Conservation (phyloP, 2,113 vertebrate genomes). For the Speoplatyrhinus poulsoni region DNA sequence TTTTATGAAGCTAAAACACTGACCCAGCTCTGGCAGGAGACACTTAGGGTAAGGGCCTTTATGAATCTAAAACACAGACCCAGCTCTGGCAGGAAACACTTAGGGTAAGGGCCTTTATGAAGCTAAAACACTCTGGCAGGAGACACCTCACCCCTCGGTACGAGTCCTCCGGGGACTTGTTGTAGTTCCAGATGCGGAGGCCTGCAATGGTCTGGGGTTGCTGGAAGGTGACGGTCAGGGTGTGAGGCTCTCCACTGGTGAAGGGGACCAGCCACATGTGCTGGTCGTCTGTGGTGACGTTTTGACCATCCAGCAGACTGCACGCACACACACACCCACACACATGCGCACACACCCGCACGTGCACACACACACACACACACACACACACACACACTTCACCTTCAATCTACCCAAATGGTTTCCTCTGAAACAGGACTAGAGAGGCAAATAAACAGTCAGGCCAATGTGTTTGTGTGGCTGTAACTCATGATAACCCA, state of each 20-base stretch:
- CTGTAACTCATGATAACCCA: background rate
- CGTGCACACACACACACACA: background rate
- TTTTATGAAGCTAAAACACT: too few species aligned
- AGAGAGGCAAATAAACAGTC: too few species aligned
- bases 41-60: too few species aligned
- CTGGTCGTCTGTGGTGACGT: slow-evolving; percentile 89
- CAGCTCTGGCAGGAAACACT: too few species aligned
- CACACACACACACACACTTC: background rate
- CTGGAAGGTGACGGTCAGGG: slow-evolving; percentile 81
- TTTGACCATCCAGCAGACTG: slow-evolving; percentile 91
- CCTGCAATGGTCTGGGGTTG: slow-evolving; percentile 83
- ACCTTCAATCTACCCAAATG: too few species aligned
- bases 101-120: background rate
- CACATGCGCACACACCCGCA: too few species aligned
- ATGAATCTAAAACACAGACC: too few species aligned
- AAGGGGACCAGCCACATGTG: slow-evolving; percentile 99
- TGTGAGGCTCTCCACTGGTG: slow-evolving; percentile 82
- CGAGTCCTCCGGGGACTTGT: slow-evolving; percentile 96
- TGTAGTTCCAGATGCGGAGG: slow-evolving; percentile 98
- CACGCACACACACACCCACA: background rate
- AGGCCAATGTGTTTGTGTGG: too few species aligned
- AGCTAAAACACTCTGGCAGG: background rate
- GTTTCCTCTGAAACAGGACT: too few species aligned
- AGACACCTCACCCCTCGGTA: slow-evolving; percentile 90
- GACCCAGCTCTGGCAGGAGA: too few species aligned